phyloP scores from a whole-genome alignment of 2,113 vertebrate species.

The Brachypodius melanocephalos region DNA sequence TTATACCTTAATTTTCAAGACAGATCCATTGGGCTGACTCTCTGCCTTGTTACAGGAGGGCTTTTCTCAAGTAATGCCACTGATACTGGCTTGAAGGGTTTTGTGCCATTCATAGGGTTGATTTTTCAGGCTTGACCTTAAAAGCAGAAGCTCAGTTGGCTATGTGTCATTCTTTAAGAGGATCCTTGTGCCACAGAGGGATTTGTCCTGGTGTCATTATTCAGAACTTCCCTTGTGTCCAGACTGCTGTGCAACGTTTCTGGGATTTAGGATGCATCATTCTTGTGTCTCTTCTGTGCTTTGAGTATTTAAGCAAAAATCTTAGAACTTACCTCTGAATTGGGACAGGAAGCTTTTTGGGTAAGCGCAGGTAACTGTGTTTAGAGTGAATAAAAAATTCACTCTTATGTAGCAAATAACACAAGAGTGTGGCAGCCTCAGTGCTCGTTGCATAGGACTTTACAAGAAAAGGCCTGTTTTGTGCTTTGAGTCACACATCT shows the following conservation, averaged over 20 bases:
- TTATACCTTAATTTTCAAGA: constrained; percentile 43
- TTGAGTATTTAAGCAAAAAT: background rate
- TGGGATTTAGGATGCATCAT: background rate
- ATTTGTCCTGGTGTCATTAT: background rate
- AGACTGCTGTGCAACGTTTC: background rate
- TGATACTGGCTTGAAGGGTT: background rate
- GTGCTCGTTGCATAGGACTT: background rate
- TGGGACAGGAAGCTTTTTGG: background rate
- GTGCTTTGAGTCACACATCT: background rate
- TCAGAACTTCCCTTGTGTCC: background rate
- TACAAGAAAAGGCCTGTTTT: background rate
- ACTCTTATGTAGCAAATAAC: background rate
- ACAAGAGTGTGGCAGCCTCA: background rate
- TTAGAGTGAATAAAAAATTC: background rate
- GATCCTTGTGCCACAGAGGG: background rate
- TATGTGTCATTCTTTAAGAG: background rate
- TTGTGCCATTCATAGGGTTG: background rate
- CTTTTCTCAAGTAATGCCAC: background rate
- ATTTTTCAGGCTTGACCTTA: background rate
- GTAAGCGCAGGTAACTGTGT: background rate
- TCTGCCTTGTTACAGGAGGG: background rate
- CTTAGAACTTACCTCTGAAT: background rate
- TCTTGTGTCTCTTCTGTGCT: background rate
- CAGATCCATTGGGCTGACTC: background rate
- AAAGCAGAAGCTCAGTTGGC: background rate